Evolutionary conservation across 2,797 vertebrate species (phyloP).

Genomic region (Poecilia velifera): DNA sequence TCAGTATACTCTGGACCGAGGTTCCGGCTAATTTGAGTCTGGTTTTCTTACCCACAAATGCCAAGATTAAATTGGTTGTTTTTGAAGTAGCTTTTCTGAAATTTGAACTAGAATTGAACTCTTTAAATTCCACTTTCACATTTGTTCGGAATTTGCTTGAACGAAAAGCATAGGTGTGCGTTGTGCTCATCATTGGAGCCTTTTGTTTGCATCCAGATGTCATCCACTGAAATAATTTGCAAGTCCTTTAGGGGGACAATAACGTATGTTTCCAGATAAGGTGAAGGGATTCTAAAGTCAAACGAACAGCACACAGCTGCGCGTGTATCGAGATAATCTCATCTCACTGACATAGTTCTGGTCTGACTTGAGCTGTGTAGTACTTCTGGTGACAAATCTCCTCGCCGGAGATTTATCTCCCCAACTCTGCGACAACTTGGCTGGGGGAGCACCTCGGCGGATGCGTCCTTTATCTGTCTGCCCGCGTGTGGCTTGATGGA

Average conservation of each 20-base stretch:
- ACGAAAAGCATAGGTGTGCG: background rate
- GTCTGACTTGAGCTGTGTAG: constrained; percentile 62
- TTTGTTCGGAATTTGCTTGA: background rate
- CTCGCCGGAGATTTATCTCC: constrained; percentile 71
- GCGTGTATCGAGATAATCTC: constrained; percentile 60
- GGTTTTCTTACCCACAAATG: background rate
- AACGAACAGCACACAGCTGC: constrained; percentile 56
- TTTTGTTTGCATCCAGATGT: constrained; percentile 8
- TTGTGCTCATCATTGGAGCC: background rate
- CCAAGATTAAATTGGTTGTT: background rate
- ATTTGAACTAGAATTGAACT: background rate
- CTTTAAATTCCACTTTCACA: background rate
- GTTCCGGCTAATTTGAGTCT: background rate
- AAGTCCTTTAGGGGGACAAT: constrained; percentile 8
- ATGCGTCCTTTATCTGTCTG: constrained; percentile 75
- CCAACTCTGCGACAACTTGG: constrained; percentile 69
- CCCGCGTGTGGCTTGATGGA: constrained; percentile 74
- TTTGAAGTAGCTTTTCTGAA: background rate
- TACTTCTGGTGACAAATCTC: constrained; percentile 72
- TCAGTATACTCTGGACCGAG: background rate
- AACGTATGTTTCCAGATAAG: constrained; percentile 39
- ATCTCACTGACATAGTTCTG: constrained; percentile 65
- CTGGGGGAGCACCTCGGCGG: constrained; percentile 76
- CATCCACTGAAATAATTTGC: constrained; percentile 13
- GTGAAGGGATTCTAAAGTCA: constrained; percentile 46